Evolutionary conservation across 2,797 vertebrate genomes (phyloP).

Genomic region (Alosa sapidissima): DNA sequence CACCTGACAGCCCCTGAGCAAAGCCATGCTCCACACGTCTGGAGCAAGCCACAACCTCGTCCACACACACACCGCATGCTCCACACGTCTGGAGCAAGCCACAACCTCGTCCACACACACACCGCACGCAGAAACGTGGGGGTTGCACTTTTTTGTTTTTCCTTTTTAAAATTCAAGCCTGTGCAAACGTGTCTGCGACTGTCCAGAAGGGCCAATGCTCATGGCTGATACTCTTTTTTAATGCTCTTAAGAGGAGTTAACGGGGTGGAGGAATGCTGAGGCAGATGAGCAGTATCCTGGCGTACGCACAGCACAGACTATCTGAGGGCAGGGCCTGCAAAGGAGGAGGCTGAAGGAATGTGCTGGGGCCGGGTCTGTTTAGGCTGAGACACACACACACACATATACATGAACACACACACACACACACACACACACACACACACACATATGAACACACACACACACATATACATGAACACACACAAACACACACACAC

Average conservation of each 20-base stretch:
- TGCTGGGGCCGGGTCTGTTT: background rate
- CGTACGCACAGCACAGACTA: background rate
- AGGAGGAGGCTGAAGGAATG: background rate
- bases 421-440: background rate
- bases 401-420: background rate
- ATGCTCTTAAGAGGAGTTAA: conserved; percentile 9
- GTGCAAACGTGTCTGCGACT: background rate
- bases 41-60: background rate
- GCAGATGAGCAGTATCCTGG: background rate
- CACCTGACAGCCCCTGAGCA: background rate
- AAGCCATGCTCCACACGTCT: background rate
- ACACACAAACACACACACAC: background rate
- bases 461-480: background rate
- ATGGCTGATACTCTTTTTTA: background rate
- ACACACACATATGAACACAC: background rate
- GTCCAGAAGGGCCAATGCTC: background rate
- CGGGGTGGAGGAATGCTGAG: background rate
- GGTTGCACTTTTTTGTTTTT: background rate
- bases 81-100: background rate
- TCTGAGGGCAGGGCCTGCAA: background rate
- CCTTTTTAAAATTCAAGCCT: background rate
- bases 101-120: background rate
- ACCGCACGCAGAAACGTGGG: background rate
- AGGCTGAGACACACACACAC: background rate
- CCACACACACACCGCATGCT: background rate